A percentile compares a stretch with the other conserved stretches of the same genome.
Evolutionary conservation across 2,113 vertebrate genomes (phyloP).

Genomic region (Glareola pratincola): DNA sequence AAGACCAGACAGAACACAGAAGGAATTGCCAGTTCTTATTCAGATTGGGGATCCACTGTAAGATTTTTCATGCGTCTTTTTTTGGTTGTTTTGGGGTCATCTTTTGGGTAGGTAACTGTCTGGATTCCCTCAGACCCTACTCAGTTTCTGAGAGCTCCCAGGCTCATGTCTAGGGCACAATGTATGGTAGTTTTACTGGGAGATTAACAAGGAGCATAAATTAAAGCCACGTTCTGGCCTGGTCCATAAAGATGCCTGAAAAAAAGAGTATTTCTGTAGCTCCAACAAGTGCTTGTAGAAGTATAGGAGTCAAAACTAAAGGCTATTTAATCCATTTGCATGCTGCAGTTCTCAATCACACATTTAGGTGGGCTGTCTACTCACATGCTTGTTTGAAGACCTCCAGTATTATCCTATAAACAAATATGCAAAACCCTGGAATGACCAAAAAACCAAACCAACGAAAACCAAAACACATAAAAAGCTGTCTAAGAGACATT

Average conservation of each 20-base stretch:
- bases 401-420: neutral
- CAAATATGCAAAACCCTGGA: neutral
- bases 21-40: neutral
- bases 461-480: neutral
- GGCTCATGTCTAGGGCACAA: neutral
- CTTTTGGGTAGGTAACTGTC: neutral
- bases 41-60: neutral
- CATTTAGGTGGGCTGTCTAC: neutral
- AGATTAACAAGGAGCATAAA: neutral
- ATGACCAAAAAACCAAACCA: neutral
- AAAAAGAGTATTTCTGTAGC: neutral
- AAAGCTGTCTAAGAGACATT: neutral
- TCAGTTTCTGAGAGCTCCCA: neutral
- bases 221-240: neutral
- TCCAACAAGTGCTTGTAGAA: neutral
- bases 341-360: neutral
- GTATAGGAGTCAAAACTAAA: neutral
- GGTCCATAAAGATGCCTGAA: neutral
- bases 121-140: neutral
- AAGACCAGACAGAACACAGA: neutral
- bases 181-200: neutral
- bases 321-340: neutral
- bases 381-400: neutral
- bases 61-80: neutral
- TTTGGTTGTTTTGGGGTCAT: neutral